A percentile compares a stretch with the other conserved stretches of the same genome.
phyloP scores from a whole-genome alignment of 2,797 vertebrate genomes.

The Helostoma temminkii region DNA sequence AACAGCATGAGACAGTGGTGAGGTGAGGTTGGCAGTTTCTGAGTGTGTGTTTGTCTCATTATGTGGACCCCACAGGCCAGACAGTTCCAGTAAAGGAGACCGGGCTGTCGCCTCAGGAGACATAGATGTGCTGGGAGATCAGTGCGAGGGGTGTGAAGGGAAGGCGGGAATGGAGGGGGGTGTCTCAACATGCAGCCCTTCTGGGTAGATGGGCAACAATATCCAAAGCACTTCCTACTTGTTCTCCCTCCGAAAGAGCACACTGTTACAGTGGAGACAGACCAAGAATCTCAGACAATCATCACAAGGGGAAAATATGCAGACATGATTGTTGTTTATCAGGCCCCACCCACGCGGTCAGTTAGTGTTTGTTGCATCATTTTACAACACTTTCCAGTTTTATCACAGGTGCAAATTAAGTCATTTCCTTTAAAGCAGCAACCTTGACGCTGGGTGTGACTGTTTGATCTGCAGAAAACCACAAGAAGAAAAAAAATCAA shows the following conservation, averaged over 20 bases:
- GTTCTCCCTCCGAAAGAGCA: constrained; percentile 49
- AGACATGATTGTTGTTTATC: constrained; percentile 31
- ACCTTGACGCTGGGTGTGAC: constrained; percentile 9
- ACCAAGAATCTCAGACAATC: constrained; percentile 30
- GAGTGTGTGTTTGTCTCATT: constrained; percentile 52
- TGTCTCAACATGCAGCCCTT: constrained; percentile 81
- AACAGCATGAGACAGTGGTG: constrained; percentile 22
- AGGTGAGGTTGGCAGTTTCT: constrained; percentile 45
- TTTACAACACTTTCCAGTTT: constrained; percentile 45
- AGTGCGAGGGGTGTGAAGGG: constrained; percentile 59
- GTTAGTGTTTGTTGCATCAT: constrained; percentile 38
- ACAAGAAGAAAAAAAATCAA: not conserved
- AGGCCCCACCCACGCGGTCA: constrained; percentile 33
- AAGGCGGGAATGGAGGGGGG: constrained; percentile 55
- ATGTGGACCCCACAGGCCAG: constrained; percentile 51
- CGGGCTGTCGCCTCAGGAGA: constrained; percentile 56
- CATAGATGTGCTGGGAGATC: constrained; percentile 62
- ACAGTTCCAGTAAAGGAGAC: constrained; percentile 51
- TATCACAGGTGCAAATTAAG: constrained; percentile 39
- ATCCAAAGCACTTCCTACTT: constrained; percentile 79
- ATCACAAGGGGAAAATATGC: constrained; percentile 44
- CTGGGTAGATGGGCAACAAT: constrained; percentile 78
- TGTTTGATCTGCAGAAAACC: constrained; percentile 19
- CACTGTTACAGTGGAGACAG: constrained; percentile 46
- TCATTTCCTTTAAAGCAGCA: constrained; percentile 30